These are phyloP conservation scores for Clarias laeviceps DNA, from an alignment of 2,797 vertebrate species.

Conservation along the genomic window DNA sequence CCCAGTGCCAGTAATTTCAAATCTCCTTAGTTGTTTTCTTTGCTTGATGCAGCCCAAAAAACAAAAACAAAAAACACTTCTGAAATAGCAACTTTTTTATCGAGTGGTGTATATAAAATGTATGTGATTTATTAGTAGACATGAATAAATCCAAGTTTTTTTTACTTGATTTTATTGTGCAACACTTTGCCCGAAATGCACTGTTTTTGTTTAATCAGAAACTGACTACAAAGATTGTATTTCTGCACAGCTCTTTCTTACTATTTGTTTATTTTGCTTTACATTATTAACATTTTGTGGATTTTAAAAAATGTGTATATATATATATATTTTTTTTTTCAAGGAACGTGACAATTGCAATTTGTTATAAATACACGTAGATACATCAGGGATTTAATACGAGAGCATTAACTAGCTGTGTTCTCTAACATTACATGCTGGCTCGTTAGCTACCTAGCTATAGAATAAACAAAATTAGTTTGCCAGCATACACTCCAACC, in stretches of 20 bases:
- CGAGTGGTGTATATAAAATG: too few relatives aligned
- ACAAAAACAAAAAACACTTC: too few relatives aligned
- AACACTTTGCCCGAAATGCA: background rate
- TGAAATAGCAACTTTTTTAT: too few relatives aligned
- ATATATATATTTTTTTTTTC: too few relatives aligned
- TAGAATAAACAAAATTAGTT: background rate
- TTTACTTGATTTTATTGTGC: background rate
- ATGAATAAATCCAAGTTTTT: background rate
- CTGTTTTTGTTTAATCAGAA: background rate
- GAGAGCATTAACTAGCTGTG: background rate
- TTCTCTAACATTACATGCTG: background rate
- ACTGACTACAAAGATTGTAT: background rate
- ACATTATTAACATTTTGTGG: background rate
- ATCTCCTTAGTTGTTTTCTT: too few relatives aligned
- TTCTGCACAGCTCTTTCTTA: background rate
- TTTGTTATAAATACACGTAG: background rate
- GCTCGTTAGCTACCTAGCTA: slow-evolving; percentile 5
- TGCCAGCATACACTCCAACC: background rate
- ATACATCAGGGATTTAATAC: background rate
- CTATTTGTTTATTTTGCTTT: background rate
- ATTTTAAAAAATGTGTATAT: too few relatives aligned
- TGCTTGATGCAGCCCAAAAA: too few relatives aligned
- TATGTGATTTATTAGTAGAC: too few relatives aligned
- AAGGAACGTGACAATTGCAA: background rate
- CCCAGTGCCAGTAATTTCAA: too few relatives aligned